A percentile compares a stretch with the other conserved stretches of the same genome.
Conservation (phyloP, 2,113 vertebrate species). For the Ophthalmolycus amberensis region DNA sequence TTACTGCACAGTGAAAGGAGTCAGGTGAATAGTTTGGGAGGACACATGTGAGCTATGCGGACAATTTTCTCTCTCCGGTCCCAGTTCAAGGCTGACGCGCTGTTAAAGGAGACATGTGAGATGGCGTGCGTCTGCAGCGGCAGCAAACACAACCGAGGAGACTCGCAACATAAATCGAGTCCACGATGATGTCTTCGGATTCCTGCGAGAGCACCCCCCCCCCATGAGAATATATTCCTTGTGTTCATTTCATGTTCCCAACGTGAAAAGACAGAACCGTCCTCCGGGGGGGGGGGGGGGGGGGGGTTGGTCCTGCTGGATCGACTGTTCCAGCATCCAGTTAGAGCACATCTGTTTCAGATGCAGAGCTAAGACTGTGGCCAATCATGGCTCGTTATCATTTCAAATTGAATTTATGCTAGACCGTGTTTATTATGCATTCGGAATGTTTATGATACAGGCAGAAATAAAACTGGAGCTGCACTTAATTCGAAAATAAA, state of each 20-base stretch:
- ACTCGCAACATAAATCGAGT: constrained; percentile 37
- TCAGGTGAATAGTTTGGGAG: constrained; percentile 32
- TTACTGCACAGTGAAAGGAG: constrained; percentile 17
- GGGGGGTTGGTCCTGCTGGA: constrained; percentile 30
- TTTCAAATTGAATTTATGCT: constrained; percentile 55
- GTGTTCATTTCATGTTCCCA: constrained; percentile 59
- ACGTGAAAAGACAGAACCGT: constrained; percentile 48
- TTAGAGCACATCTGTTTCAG: constrained; percentile 67
- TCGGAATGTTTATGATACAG: constrained; percentile 32
- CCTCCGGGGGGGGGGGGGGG: constrained; percentile 20
- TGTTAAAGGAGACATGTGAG: constrained; percentile 45
- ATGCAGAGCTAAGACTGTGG: constrained; percentile 52
- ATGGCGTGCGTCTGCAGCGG: constrained; percentile 16
- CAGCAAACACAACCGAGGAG: constrained; percentile 26
- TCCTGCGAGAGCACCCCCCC: constrained; percentile 41
- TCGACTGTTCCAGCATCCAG: constrained; percentile 38
- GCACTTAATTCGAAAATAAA: constrained; percentile 39
- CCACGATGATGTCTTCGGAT: constrained; percentile 55
- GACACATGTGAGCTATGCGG: constrained; percentile 43
- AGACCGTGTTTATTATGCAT: constrained; percentile 38
- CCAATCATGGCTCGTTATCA: constrained; percentile 50
- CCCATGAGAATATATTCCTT: constrained; percentile 23
- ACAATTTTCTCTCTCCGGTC: constrained; percentile 19
- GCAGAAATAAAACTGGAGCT: constrained; percentile 37
- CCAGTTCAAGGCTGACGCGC: constrained; percentile 23